Conservation (phyloP, 2,113 vertebrate genomes). For the Montifringilla adamsi region DNA sequence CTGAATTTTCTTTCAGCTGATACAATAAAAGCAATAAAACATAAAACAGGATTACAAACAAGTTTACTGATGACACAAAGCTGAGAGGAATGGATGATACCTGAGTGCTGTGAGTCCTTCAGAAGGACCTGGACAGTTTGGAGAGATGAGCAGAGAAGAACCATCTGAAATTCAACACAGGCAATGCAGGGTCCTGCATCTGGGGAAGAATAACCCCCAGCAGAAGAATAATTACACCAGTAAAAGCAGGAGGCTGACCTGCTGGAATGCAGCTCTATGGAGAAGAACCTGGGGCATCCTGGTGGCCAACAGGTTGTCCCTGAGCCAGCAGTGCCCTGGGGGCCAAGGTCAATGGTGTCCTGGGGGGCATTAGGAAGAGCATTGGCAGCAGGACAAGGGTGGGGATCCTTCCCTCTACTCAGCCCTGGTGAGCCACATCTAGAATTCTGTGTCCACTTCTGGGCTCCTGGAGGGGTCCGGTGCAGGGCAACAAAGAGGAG, state of each 20-base stretch:
- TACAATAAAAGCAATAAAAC: background rate
- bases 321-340: background rate
- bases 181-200: background rate
- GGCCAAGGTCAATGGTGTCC: background rate
- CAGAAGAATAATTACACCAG: background rate
- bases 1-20: background rate
- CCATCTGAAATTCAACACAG: background rate
- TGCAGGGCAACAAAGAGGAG: background rate
- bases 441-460: background rate
- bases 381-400: background rate
- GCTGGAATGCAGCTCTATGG: background rate
- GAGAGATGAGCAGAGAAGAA: background rate
- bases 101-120: background rate
- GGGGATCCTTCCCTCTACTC: background rate
- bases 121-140: background rate
- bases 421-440: background rate
- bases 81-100: background rate
- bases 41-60: background rate
- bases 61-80: background rate
- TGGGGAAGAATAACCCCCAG: background rate
- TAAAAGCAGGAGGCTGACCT: background rate
- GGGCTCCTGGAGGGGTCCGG: background rate
- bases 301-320: background rate
- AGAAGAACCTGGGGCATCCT: background rate
- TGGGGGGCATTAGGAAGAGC: rapidly evolving